Evolutionary conservation across 2,113 vertebrate species (phyloP), one percentile per base, ranked within the genome.

Genomic region (Butastur rufipennis): DNA sequence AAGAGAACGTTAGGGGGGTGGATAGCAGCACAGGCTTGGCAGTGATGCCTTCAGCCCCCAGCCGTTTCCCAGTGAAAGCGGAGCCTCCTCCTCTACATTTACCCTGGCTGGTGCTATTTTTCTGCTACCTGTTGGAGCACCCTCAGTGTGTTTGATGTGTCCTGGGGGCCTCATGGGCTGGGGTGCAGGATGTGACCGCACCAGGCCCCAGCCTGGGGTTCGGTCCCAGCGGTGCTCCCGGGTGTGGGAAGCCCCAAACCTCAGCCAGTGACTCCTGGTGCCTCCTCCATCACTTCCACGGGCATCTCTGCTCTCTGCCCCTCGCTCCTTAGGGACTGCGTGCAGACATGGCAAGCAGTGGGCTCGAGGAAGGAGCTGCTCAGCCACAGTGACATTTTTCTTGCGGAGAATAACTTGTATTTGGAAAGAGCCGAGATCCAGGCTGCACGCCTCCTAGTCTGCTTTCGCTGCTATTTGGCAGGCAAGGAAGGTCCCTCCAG

Each of bases 181-280:
- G 45, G 31, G 18, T 43, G 45, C 52, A n/a, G 92, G n/a, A 22
- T 14, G 38, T 34, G 52, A 55, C 34, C 1, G 0, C 9, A 7
- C 32, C 67, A 62, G 47, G 21, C 23, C 31, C 36, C 47, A n/a
- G 42, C 55, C 23, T 4, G 8, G 20, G 47, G 8, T 12, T 12
- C 2, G 2, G 34, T 68, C 15, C 70, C 43, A 32, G 26, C 0
- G 1, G 32, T 55, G 22, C 6, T 34, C 15, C 55, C 0, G 2
- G 26, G 13, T 1, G 3, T 10, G 40, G 18, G 48, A 48, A 68
- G 25, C 42, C 61, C 36, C 61, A 58, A 0, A 67, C 4, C 42
- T 14, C 74, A 22, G 13, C 59, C 26, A 2, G 22, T 13, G 63
- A 5, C 21, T 52, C 55, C 56, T 20, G 70, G 18, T 47, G 78